Conservation (phyloP, 2,888 invertebrate genomes). For the Mantis religiosa region DNA sequence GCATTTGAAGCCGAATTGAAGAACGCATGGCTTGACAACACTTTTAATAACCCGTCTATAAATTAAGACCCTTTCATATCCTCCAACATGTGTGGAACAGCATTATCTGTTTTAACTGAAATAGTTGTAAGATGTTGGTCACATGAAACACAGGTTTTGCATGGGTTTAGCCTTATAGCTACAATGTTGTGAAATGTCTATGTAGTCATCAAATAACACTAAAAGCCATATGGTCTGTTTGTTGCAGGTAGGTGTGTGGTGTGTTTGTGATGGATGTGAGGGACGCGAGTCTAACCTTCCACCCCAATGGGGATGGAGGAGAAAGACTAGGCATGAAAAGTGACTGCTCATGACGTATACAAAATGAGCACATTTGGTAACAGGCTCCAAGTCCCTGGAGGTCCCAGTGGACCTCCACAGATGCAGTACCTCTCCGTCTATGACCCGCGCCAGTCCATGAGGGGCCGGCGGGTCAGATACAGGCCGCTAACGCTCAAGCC, state of each 20-base stretch:
- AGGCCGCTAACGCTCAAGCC: slow-evolving; percentile 6
- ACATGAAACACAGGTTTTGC: no score
- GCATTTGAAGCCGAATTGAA: no score
- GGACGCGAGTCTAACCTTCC: not conserved
- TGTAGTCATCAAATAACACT: no score
- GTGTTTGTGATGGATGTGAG: not conserved
- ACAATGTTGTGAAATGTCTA: no score
- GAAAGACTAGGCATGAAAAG: not conserved
- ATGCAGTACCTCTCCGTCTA: slow-evolving; percentile 7
- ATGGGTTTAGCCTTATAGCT: no score
- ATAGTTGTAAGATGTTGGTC: no score
- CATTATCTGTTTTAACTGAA: no score
- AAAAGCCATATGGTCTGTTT: not conserved
- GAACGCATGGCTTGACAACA: no score
- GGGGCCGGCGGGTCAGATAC: slow-evolving; percentile 1
- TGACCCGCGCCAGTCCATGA: not conserved
- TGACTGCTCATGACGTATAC: not conserved
- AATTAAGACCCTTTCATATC: no score
- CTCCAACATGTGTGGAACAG: no score
- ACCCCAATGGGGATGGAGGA: not conserved
- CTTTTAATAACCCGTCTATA: no score
- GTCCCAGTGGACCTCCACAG: not conserved
- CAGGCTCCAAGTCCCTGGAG: not conserved
- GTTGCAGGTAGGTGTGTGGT: not conserved
- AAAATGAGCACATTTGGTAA: not conserved